Evolutionary conservation across 2,888 invertebrate species (phyloP).

Genomic region (Oscheius sp.): DNA sequence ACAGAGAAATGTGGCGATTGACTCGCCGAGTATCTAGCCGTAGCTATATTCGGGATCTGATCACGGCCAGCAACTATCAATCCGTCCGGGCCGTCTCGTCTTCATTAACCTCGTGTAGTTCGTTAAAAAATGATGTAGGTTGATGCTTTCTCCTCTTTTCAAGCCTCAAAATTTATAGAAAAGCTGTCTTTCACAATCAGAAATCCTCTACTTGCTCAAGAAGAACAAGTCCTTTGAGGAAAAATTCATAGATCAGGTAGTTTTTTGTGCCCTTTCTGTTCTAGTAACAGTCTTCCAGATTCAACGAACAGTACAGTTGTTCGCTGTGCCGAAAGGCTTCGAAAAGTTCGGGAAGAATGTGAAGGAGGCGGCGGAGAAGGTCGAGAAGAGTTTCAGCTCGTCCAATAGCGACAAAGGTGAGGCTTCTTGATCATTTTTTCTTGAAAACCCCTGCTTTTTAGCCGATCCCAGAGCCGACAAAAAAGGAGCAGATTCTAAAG

Average conservation of each 20-base stretch:
- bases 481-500: conserved; percentile 29
- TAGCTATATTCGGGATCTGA: conserved; percentile 5
- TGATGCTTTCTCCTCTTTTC: not conserved
- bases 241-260: conserved; percentile 46
- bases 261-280: not conserved
- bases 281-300: conserved; percentile 19
- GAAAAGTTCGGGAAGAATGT: conserved; percentile 45
- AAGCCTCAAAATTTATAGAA: conserved; percentile 12
- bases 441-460: not conserved
- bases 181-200: conserved; percentile 42
- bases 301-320: conserved; percentile 42
- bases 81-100: conserved; percentile 15
- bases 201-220: conserved; percentile 48
- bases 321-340: conserved; percentile 47
- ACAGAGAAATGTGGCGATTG: conserved; percentile 31
- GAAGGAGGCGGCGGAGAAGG: conserved; percentile 2
- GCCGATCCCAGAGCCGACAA: not conserved
- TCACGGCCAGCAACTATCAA: conserved; percentile 16
- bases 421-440: not conserved
- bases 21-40: conserved; percentile 27
- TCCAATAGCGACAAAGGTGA: conserved; percentile 29
- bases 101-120: conserved; percentile 27
- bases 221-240: conserved; percentile 59
- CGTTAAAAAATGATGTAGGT: conserved; percentile 21
- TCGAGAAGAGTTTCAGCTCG: not conserved